Evolutionary conservation across 2,888 invertebrate genomes (phyloP), one percentile per base, ranked within the genome.

Genomic region (Caenorhabditis sp.): DNA sequence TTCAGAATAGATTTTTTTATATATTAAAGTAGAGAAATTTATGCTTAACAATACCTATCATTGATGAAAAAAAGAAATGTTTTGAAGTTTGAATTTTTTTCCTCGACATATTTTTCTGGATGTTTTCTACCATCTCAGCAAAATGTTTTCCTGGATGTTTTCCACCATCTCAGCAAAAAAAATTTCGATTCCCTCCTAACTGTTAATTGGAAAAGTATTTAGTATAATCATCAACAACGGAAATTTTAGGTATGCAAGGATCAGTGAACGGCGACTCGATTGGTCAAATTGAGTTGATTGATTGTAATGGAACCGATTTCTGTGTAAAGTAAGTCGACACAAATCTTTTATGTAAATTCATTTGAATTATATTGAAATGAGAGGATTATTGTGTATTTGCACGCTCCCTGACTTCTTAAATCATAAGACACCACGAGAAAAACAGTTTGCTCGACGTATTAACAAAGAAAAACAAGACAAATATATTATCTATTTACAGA

Each of bases 241-340:
- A 10, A 2, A 7, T 57, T 73, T 25, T 59, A 75, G 75, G 75
- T 23, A 75, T 75, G 70, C 70, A 75, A 70, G 75, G 75, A 52
- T 65, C 64, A 1, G 65, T 75, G 3, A 70, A 75, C 25, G 70
- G 70, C 0, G 67, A 75, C 27, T n/a, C 59, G 0, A 70, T 75
- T n/a, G 75, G 67, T 5, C 50, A 67, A 57, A 68, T 75, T 25
- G 70, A 70, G 26, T 21, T 70, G 4, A n/a, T 70, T 21, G 70
- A 75, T 36, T 75, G 75, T 54, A 75, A 75, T 25, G 67, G 49
- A 21, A 75, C 75, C n/a, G 70, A 75, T n/a, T 75, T 43, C 14
- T 75, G 75, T 59, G 49, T 75, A 0, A 75, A 75, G 75, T 75
- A 31, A 63, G 74, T 74, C 1, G 21, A 54, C 20, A 26, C 23